Base-by-base conservation (phyloP, 2,888 invertebrate species). In the Limnephilus auricula region DNA sequence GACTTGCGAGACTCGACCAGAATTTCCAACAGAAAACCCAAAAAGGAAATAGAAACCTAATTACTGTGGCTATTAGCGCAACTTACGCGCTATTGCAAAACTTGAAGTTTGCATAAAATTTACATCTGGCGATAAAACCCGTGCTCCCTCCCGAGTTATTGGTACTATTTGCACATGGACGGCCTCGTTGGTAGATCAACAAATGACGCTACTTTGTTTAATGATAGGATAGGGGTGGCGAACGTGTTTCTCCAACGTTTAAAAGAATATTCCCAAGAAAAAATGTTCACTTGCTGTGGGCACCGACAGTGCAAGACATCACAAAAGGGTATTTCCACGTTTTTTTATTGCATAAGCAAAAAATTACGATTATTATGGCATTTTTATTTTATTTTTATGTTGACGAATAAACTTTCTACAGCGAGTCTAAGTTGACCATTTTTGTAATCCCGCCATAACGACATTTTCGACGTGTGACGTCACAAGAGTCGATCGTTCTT, bases 41-140 rank as follows among this genome's bases (percentile, higher is more conserved):
- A 82, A 82, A 82, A 82, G 82, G 82, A 82, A 82, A 1, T 34
- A 18, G 82, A 82, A 82, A 3, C 31, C 34, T 31, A n/a, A 32
- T 31, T 82, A 34, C 31, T 32, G 34, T 34, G 32, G 31, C 82
- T 82, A 15, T 34, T 82, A 82, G 34, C 37, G 32, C 82, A 34
- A 82, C 34, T 82, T 82, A 82, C n/a, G 25, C 12, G 40, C 37
- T 15, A 45, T 85, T 85, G 40, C 85, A 85, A 40, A 85, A 40
- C 40, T 3, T 37, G 18, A n/a, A 37, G 85, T 85, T 85, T 45
- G 40, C 85, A 85, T 85, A 85, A 45, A 45, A 85, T 85, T 85
- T 85, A n/a, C 37, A 85, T 85, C 40, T 85, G 65, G 65, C 65
- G 3, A 65, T 25, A 30, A 37, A 85, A 85, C 45, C 40, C n/a